Evolutionary conservation across 64 coral and sea anemone species (phyloP), one percentile per base, ranked within the genome.

Genomic region (Porites australiensis): DNA sequence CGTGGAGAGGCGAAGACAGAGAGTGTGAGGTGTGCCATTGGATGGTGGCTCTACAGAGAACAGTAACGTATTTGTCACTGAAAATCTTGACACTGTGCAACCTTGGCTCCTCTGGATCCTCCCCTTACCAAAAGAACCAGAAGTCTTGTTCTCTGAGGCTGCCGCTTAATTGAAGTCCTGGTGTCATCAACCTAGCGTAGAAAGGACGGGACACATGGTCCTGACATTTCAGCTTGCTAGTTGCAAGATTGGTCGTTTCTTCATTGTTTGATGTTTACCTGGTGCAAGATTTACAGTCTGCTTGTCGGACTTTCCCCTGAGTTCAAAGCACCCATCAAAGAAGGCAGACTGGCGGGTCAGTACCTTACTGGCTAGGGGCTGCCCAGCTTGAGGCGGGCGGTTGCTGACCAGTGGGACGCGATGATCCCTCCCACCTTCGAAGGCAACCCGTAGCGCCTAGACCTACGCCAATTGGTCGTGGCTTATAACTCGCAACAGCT

Each of bases 161-260:
- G 8, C 43, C 74, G 16, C 9, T 44, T 27, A 8, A 9, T 37
- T 37, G 27, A 37, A 37, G 27, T 37, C 77, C 77, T 81, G 16
- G 64, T 14, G 58, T 94, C 76, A 14, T 67, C 74, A 8, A 94
- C 71, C 51, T 75, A 64, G 14, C 58, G 76, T 18, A 88, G 84
- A 54, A 2, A 94, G 92, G 8, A 76, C 86, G 0, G 21, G n/a
- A 2, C 46, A 50, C 86, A 94, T 89, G 6, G 92, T 94, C 8
- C 22, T 13, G 21, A 88, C 54, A 45, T 88, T 94, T 77, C 86
- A 94, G 8, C 64, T 44, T 46, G 77, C 43, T 22, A 94, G 52
- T 89, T 88, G 87, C 3, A 93, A 82, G 63, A 49, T 50, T 68
- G 82, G 91, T 93, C 44, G 87, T 82, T 82, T 85, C 72, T 0